Evolutionary conservation across 2,113 vertebrate species (phyloP), one percentile per base, ranked within the genome.

Genomic region (Hystrix brachyura): DNA sequence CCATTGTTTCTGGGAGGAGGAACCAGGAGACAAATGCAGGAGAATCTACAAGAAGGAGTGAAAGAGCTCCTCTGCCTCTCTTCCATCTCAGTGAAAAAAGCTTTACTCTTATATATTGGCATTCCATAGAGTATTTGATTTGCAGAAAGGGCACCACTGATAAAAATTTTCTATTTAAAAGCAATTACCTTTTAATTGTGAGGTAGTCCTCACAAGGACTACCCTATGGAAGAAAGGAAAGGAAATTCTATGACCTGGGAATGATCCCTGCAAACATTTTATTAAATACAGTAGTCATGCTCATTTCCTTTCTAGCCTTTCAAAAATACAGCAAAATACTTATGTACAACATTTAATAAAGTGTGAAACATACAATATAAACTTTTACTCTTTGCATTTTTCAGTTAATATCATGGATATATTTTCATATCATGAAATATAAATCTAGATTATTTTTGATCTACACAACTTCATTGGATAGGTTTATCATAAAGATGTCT

Each of bases 401-500:
- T 57, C 43, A 57, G 29, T 79, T 62, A 57, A 87, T 53, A 88
- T 89, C 79, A 38, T 80, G 32, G 32, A 65, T 83, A 38, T 53
- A 80, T 48, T 79, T 91, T 90, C 21, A 87, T 69, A 38, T 5
- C 83, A 80, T 79, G 89, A 90, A 79, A 34, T 81, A 59, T 80
- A 97, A 96, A 87, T 82, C 65, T 72, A 94, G 12, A 89, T 80
- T 65, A 90, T 60, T 80, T 74, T 94, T 59, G 46, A 81, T 60
- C 38, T 90, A 34, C 2, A 90, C 59, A 94, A 51, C 88, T 92
- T 83, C 46, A 88, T 17, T 81, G 27, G 53, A 80, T 69, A 13
- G 29, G 1, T 92, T 38, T 80, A 74, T 60, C 53, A 71, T 84
- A 59, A 97, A 94, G 71, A 62, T 59, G 34, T 64, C 74, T 88